Base-by-base conservation (phyloP, 1,140 invertebrate genomes). In the Macrocentrus cingulum region DNA sequence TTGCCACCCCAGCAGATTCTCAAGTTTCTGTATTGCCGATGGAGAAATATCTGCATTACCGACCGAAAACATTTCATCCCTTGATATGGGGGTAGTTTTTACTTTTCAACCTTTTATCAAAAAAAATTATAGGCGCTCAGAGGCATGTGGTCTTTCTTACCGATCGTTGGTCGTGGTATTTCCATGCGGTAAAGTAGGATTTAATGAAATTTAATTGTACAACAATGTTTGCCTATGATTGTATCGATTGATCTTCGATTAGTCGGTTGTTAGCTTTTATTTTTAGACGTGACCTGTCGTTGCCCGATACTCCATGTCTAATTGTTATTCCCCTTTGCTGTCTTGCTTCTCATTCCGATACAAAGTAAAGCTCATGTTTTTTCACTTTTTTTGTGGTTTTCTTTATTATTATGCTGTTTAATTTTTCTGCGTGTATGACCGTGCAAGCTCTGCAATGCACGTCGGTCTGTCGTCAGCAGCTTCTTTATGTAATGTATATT, bases 201-300 rank as follows among this genome's bases (percentile, higher is more conserved):
- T 1, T 6, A 5, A 8, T 9, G 9, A 25, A 48, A 56, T 29
- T 2, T 48, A 18, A 2, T 36, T 39, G 44, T 25, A 36, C 34
- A 49, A 32, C 11, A n/a, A 4, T 15, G 41, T 29, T 36, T 16
- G 18, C 34, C 32, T 50, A 59, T 56, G 56, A 29, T 60, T n/a
- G 15, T 70, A 75, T 74, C 66, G 69, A 75, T 74, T 67, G 60
- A 46, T 34, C 64, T 73, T 73, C 66, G 69, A 75, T 74, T 69
- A 60, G 69, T 69, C 56, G 53, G 54, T 63, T 61, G 58, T 71
- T 69, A 59, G 48, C 53, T 68, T 68, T 64, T 69, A 66, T 72
- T 72, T 75, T 72, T 71, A 71, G 65, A 58, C 54, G 44, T 15
- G 49, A 46, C 39, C 67, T 50, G 66, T 66, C 60, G 60, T 61